Percentiles rank a stretch among this genome's conserved stretches.
phyloP scores from a whole-genome alignment of 1,140 invertebrate genomes.

The Drosophila funebris region DNA sequence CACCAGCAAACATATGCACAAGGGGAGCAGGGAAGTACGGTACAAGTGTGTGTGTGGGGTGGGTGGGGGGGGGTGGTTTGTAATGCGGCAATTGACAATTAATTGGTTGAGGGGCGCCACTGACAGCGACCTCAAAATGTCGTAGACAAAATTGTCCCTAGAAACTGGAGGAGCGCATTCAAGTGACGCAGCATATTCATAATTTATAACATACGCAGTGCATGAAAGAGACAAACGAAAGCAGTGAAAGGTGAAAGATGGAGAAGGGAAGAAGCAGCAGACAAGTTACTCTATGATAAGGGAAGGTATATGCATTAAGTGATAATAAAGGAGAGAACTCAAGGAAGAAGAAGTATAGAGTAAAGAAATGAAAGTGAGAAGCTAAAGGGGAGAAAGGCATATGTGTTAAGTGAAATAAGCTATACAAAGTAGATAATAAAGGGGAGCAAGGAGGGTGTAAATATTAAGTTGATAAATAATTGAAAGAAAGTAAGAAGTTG shows the following conservation, averaged over 20 bases:
- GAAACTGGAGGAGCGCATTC: constrained; percentile 32
- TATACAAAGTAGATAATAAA: no score
- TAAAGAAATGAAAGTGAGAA: no score
- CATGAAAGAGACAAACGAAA: not conserved
- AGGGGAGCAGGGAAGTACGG: not conserved
- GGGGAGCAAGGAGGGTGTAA: no score
- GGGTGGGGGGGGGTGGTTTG: not conserved
- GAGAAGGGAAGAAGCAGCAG: not conserved
- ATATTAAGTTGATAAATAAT: no score
- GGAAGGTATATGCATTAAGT: no score
- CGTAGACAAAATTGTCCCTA: constrained; percentile 40
- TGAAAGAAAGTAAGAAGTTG: no score
- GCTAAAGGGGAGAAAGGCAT: no score
- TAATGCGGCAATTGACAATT: constrained; percentile 72
- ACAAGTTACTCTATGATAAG: not conserved
- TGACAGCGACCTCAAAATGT: constrained; percentile 35
- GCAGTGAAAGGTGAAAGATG: not conserved
- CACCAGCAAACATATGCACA: constrained; percentile 47
- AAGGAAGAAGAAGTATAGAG: no score
- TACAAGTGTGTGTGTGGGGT: not conserved
- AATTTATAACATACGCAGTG: constrained; percentile 71
- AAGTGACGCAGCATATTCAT: constrained; percentile 65
- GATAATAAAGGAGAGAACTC: no score
- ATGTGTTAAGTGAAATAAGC: no score
- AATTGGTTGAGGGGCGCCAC: constrained; percentile 46